A percentile compares a stretch with the other conserved stretches of the same genome.
phyloP scores from a whole-genome alignment of 2,113 vertebrate genomes.

The Colossoma macropomum region DNA sequence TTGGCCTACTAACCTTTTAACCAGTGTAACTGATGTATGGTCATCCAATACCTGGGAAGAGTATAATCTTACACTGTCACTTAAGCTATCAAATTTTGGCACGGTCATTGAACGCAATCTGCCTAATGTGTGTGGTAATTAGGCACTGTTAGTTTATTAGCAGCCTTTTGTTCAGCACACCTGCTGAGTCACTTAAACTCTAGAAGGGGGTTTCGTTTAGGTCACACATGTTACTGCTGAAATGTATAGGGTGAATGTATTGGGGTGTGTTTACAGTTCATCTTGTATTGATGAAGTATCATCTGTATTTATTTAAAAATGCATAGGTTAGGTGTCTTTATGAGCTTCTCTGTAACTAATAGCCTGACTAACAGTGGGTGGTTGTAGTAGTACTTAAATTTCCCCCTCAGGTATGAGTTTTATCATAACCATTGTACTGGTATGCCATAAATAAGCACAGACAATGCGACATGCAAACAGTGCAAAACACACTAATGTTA shows the following conservation, averaged over 20 bases:
- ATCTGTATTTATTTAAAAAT: no score
- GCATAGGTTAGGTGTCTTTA: no score
- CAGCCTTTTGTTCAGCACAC: no score
- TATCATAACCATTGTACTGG: no score
- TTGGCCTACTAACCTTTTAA: constrained; percentile 9
- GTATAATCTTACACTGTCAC: background rate
- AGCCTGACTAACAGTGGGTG: no score
- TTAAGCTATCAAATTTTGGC: background rate
- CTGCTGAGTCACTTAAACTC: background rate
- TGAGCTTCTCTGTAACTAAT: no score
- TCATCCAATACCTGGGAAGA: constrained; percentile 16
- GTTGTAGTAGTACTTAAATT: no score
- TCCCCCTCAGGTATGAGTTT: no score
- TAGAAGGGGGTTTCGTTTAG: background rate
- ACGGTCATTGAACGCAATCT: background rate
- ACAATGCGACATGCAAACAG: no score
- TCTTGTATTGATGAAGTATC: no score
- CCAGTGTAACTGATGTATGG: background rate
- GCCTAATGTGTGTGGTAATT: background rate
- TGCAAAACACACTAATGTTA: no score
- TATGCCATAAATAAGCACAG: no score
- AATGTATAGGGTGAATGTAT: background rate
- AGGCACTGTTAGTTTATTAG: background rate
- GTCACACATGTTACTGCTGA: background rate
- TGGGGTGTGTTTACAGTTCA: background rate